A percentile compares a stretch with the other conserved stretches of the same genome.
phyloP scores from a whole-genome alignment of 2,113 vertebrate species.

The rabbit (Oryctolagus cuniculus) region DNA sequence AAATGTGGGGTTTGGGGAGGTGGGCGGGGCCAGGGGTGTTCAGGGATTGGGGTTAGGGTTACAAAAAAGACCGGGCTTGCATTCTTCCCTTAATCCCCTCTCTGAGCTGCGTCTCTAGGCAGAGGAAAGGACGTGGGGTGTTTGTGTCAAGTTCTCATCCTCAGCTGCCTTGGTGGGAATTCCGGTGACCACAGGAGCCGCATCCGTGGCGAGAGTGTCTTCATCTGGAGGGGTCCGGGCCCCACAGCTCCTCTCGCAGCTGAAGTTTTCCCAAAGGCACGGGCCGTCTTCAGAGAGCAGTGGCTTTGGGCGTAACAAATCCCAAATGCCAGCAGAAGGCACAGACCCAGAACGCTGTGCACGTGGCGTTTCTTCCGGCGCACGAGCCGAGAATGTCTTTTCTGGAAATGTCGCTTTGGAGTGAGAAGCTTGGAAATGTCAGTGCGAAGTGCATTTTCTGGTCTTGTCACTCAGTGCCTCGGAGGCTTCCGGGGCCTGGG shows the following conservation, averaged over 20 bases:
- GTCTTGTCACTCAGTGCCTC: rapidly evolving
- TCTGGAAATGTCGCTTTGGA: conserved; percentile 69
- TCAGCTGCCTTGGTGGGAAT: neutral
- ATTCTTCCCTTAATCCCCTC: neutral
- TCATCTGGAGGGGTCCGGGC: neutral
- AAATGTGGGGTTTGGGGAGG: neutral
- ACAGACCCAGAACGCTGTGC: neutral
- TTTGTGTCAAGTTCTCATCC: neutral
- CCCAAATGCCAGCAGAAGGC: conserved; percentile 7
- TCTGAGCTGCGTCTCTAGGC: neutral
- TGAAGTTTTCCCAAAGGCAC: neutral
- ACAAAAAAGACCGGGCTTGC: neutral
- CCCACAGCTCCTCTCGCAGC: neutral
- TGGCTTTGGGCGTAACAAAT: neutral
- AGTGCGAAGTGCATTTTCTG: neutral
- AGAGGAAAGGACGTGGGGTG: rapidly evolving
- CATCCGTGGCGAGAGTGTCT: neutral
- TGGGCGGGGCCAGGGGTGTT: neutral
- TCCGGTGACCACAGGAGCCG: neutral
- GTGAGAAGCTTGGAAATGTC: conserved; percentile 45
- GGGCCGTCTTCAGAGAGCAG: neutral
- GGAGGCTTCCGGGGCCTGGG: neutral
- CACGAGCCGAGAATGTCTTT: conserved; percentile 21
- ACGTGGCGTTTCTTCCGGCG: neutral
- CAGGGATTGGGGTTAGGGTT: too few species aligned